These are phyloP conservation scores for Aldrovandia affinis DNA, from an alignment of 2,797 vertebrate species.

Conservation along the genomic window DNA sequence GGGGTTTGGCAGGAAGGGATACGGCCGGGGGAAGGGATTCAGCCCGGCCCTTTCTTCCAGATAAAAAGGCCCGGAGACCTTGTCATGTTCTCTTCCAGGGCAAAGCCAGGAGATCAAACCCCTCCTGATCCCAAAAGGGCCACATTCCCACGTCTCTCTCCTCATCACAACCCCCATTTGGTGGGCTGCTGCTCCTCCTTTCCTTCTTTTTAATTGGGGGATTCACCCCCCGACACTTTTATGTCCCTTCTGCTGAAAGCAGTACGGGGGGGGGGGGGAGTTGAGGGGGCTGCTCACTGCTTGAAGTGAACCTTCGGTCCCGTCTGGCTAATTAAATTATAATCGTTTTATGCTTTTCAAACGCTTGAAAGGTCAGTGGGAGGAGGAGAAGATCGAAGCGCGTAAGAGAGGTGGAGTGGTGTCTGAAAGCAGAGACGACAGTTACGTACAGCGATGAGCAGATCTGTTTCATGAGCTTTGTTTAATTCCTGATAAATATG, in stretches of 20 bases:
- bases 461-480: neutral
- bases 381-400: neutral
- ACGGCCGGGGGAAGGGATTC: constrained; percentile 17
- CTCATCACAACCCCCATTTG: constrained; percentile 8
- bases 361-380: neutral
- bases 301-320: constrained; percentile 20
- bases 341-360: constrained; percentile 8
- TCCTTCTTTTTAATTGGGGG: neutral
- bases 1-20: neutral
- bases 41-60: neutral
- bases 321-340: constrained; percentile 16
- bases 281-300: no score
- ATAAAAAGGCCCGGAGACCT: neutral
- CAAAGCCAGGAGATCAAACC: constrained; percentile 22
- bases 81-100: constrained; percentile 25
- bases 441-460: neutral
- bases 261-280: neutral
- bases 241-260: constrained; percentile 5
- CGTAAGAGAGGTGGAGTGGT: neutral
- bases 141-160: neutral
- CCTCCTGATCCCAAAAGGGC: neutral
- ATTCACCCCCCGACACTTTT: neutral
- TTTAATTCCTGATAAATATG: neutral
- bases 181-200: neutral
- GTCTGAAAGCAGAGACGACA: neutral